Conservation (phyloP, 2,113 vertebrate genomes). For the Neolamprologus ventralis region DNA sequence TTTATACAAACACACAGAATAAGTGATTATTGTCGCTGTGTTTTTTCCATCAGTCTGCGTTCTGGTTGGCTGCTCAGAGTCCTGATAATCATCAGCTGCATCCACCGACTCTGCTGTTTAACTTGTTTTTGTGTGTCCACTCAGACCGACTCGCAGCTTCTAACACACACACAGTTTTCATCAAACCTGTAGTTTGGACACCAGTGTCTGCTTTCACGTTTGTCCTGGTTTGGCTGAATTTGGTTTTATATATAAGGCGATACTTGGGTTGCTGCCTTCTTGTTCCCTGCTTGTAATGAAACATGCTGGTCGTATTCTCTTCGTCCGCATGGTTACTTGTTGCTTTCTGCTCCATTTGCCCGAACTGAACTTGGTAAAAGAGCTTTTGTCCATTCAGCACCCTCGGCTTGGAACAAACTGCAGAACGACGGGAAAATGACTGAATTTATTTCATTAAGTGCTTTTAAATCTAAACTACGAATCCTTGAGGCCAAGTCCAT, state of each 20-base stretch:
- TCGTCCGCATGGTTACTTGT: no score
- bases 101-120: conserved; percentile 11
- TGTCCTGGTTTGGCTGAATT: neutral
- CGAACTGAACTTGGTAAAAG: no score
- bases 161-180: neutral
- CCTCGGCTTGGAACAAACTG: rapidly evolving
- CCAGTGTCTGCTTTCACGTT: neutral
- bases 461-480: no score
- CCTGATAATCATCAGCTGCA: conserved; percentile 38
- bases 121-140: neutral
- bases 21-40: conserved; percentile 21
- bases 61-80: conserved; percentile 34
- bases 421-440: no score
- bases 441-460: no score
- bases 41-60: conserved; percentile 32
- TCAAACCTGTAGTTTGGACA: neutral
- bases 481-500: no score
- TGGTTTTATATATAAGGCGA: neutral
- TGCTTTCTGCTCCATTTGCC: no score
- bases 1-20: conserved; percentile 3
- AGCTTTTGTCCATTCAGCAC: no score
- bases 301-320: no score
- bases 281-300: no score
- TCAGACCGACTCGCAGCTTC: neutral
- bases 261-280: no score